Conservation (phyloP, 53 echinoderm and acorn worm genomes). For the Luidia sarsii region DNA sequence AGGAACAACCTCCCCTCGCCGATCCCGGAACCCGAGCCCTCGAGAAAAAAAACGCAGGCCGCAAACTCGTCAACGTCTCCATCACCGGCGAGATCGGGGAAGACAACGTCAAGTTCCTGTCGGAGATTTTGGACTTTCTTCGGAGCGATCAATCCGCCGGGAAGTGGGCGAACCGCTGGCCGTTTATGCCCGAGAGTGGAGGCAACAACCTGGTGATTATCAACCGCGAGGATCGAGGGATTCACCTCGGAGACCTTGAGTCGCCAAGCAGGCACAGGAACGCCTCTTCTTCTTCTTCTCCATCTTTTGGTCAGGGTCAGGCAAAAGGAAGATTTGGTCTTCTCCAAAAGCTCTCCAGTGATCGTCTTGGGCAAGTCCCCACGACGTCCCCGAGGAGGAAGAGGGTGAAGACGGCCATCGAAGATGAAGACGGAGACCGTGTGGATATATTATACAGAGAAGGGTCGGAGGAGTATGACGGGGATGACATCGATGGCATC, state of each 20-base stretch:
- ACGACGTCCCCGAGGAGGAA: too few species aligned
- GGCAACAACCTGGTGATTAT: slow-evolving; percentile 25
- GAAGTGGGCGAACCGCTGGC: neutral
- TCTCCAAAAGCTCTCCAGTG: neutral
- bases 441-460: neutral
- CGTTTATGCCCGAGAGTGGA: neutral
- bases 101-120: slow-evolving; percentile 6
- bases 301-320: too few species aligned
- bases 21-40: neutral
- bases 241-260: slow-evolving; percentile 22
- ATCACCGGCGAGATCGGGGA: slow-evolving; percentile 22
- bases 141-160: neutral
- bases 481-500: neutral
- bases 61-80: slow-evolving; percentile 33
- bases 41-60: neutral
- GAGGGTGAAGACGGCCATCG: too few species aligned
- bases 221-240: slow-evolving; percentile 29
- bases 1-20: neutral
- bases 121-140: slow-evolving; percentile 24
- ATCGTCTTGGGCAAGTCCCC: too few species aligned
- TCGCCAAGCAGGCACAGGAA: neutral
- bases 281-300: too few species aligned
- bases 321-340: too few species aligned
- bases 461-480: neutral
- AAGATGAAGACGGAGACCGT: neutral